Conservation (phyloP, 1,140 invertebrate species). For the Orchestia grillus region DNA sequence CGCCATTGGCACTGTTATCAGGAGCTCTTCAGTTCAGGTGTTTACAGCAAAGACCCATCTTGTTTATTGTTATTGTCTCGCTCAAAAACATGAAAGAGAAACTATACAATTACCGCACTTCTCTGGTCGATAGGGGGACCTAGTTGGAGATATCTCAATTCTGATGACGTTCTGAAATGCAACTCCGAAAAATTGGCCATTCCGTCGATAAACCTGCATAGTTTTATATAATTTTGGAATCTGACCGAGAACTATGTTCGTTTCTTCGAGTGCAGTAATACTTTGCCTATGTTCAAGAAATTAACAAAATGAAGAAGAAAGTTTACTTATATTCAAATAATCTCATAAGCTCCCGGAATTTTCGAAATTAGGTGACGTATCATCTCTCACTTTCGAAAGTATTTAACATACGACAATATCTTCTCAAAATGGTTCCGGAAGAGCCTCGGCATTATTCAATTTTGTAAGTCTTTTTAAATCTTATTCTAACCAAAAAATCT, state of each 20-base stretch:
- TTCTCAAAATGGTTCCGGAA: no score
- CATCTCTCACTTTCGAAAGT: no score
- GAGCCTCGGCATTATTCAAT: no score
- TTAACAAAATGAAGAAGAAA: no score
- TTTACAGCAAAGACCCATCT: not conserved
- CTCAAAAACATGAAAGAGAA: not conserved
- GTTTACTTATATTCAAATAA: no score
- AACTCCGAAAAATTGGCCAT: not conserved
- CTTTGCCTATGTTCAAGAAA: not conserved
- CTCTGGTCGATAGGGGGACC: not conserved
- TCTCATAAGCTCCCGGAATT: no score
- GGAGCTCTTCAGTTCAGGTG: conserved; percentile 19
- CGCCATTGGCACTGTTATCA: not conserved
- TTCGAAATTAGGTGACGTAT: no score
- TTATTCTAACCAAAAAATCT: no score
- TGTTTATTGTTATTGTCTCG: not conserved
- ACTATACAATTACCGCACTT: not conserved
- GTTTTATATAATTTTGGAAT: no score
- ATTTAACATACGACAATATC: no score
- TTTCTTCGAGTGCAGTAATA: not conserved
- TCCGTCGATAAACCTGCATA: not conserved
- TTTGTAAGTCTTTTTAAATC: no score
- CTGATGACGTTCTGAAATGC: not conserved
- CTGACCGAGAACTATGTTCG: not conserved
- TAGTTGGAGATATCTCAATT: not conserved